Conservation (phyloP, 2,888 invertebrate genomes). For the Lycaena phlaeas region DNA sequence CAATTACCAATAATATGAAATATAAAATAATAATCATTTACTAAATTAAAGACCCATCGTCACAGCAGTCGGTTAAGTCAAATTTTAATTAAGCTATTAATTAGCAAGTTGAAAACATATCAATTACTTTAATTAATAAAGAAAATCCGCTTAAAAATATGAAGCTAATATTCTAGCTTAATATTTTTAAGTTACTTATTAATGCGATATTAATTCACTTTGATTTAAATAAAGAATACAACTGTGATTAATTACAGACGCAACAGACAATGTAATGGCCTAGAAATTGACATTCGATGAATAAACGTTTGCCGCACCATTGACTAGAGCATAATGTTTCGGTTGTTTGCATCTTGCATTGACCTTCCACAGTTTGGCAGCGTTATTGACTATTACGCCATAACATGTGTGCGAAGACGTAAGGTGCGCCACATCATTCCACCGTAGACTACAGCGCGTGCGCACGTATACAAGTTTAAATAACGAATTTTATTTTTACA, state of each 20-base stretch:
- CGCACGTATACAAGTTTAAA: slow-evolving; percentile 35
- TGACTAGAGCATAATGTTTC: slow-evolving; percentile 55
- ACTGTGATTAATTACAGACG: neutral
- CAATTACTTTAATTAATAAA: no score
- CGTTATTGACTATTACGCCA: slow-evolving; percentile 67
- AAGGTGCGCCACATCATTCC: slow-evolving; percentile 37
- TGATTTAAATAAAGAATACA: no score
- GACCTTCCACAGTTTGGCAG: slow-evolving; percentile 67
- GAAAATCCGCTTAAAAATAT: no score
- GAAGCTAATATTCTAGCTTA: no score
- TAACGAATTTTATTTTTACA: slow-evolving; percentile 67
- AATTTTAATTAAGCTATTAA: no score
- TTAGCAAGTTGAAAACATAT: no score
- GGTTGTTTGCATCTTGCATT: slow-evolving; percentile 47
- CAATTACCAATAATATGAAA: no score
- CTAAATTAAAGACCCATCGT: no score
- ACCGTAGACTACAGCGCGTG: slow-evolving; percentile 37
- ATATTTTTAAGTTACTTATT: no score
- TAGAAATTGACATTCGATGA: slow-evolving; percentile 53
- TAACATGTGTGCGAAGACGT: slow-evolving; percentile 33
- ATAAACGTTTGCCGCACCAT: slow-evolving; percentile 36
- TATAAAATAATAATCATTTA: no score
- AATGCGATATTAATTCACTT: no score
- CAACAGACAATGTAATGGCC: slow-evolving; percentile 32
- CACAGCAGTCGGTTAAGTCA: no score